These are phyloP conservation scores for Gopherus flavomarginatus DNA, from an alignment of 2,113 vertebrate species.

Conservation along the genomic window DNA sequence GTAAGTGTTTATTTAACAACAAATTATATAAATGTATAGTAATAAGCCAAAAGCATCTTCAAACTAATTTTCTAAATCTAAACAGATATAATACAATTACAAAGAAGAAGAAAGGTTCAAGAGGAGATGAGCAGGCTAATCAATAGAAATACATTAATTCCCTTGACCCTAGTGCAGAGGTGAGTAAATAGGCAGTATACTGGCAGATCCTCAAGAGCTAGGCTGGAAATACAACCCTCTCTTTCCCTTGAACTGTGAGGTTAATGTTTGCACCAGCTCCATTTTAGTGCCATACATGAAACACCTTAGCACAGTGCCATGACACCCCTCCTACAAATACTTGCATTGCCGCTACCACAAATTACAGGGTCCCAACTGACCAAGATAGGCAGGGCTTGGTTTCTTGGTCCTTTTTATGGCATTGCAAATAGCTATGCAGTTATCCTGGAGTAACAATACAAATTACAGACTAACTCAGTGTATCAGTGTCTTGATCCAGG, in stretches of 20 bases:
- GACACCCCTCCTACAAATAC: slow-evolving; percentile 47
- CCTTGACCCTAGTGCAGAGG: background rate
- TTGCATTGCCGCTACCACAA: slow-evolving; percentile 51
- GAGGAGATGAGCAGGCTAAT: background rate
- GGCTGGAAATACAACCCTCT: background rate
- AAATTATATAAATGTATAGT: background rate
- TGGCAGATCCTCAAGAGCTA: background rate
- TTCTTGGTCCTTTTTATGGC: slow-evolving; percentile 75
- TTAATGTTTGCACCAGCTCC: rapidly evolving
- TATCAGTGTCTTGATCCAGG: slow-evolving; percentile 28
- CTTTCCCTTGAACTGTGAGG: background rate
- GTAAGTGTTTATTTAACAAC: background rate
- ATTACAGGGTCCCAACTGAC: slow-evolving; percentile 54
- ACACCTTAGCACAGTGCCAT: slow-evolving; percentile 65
- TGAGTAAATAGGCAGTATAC: background rate
- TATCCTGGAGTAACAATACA: slow-evolving; percentile 61
- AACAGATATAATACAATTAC: background rate
- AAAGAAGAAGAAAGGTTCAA: background rate
- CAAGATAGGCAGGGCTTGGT: slow-evolving; percentile 68
- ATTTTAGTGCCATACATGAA: background rate
- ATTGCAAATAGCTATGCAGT: slow-evolving; percentile 73
- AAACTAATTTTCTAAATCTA: background rate
- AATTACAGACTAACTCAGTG: slow-evolving; percentile 58
- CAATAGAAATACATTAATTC: background rate
- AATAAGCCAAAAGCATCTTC: background rate